Evolutionary conservation across 2,113 vertebrate species (phyloP).

Genomic region (Upupa epops): DNA sequence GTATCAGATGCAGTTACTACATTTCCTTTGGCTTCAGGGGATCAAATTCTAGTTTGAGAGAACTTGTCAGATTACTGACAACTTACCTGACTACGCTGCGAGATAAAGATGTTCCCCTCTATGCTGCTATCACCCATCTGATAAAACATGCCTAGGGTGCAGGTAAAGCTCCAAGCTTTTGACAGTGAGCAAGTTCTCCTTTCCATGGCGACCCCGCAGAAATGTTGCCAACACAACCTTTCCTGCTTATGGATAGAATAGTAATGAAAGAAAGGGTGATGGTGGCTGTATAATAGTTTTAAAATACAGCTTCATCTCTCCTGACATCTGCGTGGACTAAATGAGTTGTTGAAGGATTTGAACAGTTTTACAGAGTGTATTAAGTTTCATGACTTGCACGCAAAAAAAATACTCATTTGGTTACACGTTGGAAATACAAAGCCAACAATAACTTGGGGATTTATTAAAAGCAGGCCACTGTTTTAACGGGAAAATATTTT

Average conservation of each 20-base stretch:
- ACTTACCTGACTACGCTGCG: not conserved
- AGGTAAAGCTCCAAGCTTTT: not conserved
- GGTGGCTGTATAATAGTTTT: not conserved
- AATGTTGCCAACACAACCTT: not conserved
- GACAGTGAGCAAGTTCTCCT: not conserved
- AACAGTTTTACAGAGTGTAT: conserved; percentile 64
- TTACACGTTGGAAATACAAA: conserved; percentile 53
- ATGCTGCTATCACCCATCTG: not conserved
- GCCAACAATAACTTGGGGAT: conserved; percentile 69
- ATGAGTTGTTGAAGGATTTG: conserved; percentile 67
- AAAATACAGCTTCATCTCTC: conserved; percentile 38
- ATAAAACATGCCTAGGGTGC: not conserved
- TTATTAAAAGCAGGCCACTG: conserved; percentile 73
- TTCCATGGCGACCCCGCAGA: not conserved
- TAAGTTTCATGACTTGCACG: conserved; percentile 69
- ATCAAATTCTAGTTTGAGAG: not conserved
- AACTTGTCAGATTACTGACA: not conserved
- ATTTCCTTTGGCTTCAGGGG: not conserved
- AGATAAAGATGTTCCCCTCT: not conserved
- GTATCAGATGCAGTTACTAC: not conserved
- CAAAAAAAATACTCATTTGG: conserved; percentile 67
- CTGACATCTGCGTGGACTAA: conserved; percentile 60
- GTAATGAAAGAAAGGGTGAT: conserved; percentile 15
- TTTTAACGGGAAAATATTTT: conserved; percentile 74
- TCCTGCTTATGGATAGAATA: conserved; percentile 16